These are phyloP conservation scores for Erpetoichthys calabaricus DNA, from an alignment of 2,797 vertebrate species.

Conservation along the genomic window DNA sequence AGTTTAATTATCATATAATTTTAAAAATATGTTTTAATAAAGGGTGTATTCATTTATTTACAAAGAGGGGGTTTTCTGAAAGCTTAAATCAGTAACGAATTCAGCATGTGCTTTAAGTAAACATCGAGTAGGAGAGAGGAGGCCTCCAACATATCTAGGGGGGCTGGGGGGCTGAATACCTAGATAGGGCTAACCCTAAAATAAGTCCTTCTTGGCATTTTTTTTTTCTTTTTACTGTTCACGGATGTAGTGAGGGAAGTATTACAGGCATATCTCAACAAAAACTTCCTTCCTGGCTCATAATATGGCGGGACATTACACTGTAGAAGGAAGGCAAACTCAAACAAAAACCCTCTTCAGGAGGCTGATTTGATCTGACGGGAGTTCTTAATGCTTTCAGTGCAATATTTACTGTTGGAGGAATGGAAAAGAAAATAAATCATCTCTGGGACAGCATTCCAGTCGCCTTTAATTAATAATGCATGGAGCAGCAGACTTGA, in stretches of 20 bases:
- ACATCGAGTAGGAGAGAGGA: conserved; percentile 35
- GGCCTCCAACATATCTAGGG: not conserved
- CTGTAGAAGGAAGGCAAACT: conserved; percentile 15
- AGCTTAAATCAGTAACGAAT: conserved; percentile 47
- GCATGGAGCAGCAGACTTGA: not conserved
- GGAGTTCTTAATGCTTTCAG: conserved; percentile 28
- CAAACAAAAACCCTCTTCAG: not conserved
- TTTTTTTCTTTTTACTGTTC: conserved; percentile 23
- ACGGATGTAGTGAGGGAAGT: conserved; percentile 28
- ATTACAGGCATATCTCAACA: conserved; percentile 33
- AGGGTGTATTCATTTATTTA: conserved; percentile 52
- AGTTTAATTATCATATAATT: conserved; percentile 56
- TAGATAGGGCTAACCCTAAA: conserved; percentile 14
- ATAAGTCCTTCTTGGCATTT: conserved; percentile 10
- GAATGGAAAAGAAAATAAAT: conserved; percentile 52
- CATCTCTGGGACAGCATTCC: not conserved
- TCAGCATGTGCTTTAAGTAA: conserved; percentile 58
- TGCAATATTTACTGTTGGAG: conserved; percentile 34
- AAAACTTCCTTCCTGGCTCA: conserved; percentile 37
- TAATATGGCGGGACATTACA: conserved; percentile 9
- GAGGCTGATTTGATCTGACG: conserved; percentile 32
- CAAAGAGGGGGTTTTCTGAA: conserved; percentile 37
- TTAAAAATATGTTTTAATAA: conserved; percentile 57
- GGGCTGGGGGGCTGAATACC: conserved; percentile 21
- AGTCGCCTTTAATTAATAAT: conserved; percentile 4